Evolutionary conservation across 2,888 invertebrate genomes (phyloP).

Genomic region (Thymelicus sylvestris): DNA sequence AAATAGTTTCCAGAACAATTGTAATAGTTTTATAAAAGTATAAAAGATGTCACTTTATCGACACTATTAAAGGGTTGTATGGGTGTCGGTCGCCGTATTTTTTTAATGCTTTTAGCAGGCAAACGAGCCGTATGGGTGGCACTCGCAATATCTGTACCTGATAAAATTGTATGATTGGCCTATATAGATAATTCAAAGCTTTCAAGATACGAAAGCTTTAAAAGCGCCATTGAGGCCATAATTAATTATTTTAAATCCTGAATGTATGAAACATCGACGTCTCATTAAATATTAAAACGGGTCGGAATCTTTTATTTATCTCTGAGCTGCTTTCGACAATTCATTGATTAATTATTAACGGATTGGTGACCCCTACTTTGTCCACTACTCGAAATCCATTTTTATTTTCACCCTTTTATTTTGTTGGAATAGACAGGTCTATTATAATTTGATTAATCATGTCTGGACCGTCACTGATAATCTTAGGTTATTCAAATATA

Average conservation of each 20-base stretch:
- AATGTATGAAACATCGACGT: constrained; percentile 16
- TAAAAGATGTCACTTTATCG: background rate
- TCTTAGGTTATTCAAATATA: too few species aligned
- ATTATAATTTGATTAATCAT: too few species aligned
- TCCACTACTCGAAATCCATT: background rate
- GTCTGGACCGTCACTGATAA: too few species aligned
- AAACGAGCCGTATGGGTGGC: too few species aligned
- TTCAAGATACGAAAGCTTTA: too few species aligned
- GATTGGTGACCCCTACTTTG: background rate
- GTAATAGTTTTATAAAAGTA: background rate
- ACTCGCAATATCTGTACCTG: too few species aligned
- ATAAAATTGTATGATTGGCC: too few species aligned
- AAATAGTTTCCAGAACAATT: background rate
- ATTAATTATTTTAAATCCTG: constrained; percentile 1
- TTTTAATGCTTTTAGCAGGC: too few species aligned
- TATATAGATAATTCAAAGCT: too few species aligned
- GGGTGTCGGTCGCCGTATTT: too few species aligned
- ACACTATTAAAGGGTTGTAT: too few species aligned
- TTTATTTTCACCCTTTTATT: background rate
- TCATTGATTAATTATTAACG: constrained; percentile 16
- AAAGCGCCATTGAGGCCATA: background rate
- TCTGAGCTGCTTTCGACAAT: constrained; percentile 2
- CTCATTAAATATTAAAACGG: constrained; percentile 11
- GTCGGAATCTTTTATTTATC: constrained; percentile 10
- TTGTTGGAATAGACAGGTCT: background rate